A percentile compares a stretch with the other conserved stretches of the same genome.
phyloP scores from a whole-genome alignment of 2,113 vertebrate genomes.

The Prionailurus bengalensis region DNA sequence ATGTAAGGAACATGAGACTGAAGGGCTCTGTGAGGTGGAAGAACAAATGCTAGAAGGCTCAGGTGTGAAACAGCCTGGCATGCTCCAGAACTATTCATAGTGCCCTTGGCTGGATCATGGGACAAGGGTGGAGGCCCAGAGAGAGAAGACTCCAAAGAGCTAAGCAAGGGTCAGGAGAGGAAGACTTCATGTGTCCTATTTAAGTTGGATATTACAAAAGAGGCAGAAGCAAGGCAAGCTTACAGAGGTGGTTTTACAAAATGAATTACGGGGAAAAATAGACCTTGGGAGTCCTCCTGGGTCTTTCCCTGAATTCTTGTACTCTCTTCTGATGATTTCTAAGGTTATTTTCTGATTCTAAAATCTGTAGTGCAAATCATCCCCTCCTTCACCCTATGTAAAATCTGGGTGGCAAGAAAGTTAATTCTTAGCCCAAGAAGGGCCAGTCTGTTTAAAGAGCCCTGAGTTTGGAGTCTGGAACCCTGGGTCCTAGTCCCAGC shows the following conservation, averaged over 20 bases:
- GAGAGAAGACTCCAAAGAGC: not conserved
- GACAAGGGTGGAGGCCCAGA: not conserved
- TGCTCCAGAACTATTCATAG: not conserved
- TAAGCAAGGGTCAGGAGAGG: not conserved
- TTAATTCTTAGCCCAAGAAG: conserved; percentile 21
- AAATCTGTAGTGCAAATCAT: not conserved
- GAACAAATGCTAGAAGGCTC: not conserved
- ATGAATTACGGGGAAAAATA: not conserved
- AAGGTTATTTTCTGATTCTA: conserved; percentile 5
- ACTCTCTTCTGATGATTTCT: conserved; percentile 24
- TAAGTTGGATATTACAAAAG: not conserved
- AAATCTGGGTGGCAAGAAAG: not conserved
- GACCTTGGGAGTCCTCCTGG: not conserved
- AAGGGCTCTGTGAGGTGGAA: not conserved
- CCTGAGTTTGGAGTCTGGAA: not conserved
- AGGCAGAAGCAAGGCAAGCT: not conserved
- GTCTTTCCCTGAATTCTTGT: not conserved
- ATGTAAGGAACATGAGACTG: not conserved
- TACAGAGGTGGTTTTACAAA: not conserved
- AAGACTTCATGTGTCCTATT: not conserved
- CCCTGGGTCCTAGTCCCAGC: not conserved
- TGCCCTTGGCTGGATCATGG: not conserved
- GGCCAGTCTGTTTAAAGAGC: not conserved
- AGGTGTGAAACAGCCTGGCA: not conserved
- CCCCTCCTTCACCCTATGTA: not conserved